Percentiles rank a stretch among this genome's conserved stretches.
These are phyloP conservation scores for Dynastes tityus DNA, from an alignment of 2,888 invertebrate species.

Conservation along the genomic window DNA sequence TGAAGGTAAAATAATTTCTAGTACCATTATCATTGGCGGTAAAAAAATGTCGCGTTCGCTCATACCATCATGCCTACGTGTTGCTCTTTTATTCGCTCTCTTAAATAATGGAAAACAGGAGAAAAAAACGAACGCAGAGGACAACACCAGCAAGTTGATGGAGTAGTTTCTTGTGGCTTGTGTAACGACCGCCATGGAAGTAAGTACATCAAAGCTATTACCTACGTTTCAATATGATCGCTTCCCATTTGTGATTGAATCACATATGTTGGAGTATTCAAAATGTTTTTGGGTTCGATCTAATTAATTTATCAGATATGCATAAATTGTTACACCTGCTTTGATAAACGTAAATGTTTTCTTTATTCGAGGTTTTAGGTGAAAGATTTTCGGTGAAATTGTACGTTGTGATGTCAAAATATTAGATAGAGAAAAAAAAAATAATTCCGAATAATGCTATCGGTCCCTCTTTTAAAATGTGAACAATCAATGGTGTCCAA, in stretches of 20 bases:
- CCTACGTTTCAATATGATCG: neutral
- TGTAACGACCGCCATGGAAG: conserved; percentile 13
- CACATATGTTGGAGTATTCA: conserved; percentile 8
- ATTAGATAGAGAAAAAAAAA: too few species aligned
- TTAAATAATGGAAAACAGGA: conserved; percentile 7
- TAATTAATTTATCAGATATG: conserved; percentile 12
- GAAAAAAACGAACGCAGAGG: neutral
- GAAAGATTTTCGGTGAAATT: neutral
- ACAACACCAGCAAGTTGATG: neutral
- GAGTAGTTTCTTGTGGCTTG: neutral
- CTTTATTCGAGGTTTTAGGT: neutral
- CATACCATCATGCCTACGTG: conserved; percentile 11
- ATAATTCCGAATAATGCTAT: too few species aligned
- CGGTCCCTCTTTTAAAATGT: too few species aligned
- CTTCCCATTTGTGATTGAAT: neutral
- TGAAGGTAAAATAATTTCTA: conserved; percentile 39
- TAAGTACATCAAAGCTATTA: neutral
- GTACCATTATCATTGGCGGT: conserved; percentile 37
- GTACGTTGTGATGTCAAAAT: too few species aligned
- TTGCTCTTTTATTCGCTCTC: conserved; percentile 18
- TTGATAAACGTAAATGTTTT: neutral
- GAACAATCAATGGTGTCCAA: too few species aligned
- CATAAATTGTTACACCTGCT: neutral
- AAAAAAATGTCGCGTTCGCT: conserved; percentile 14
- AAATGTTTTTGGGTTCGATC: neutral